Conservation (phyloP, 1,140 invertebrate genomes). For the Hydropsyche tenuis region DNA sequence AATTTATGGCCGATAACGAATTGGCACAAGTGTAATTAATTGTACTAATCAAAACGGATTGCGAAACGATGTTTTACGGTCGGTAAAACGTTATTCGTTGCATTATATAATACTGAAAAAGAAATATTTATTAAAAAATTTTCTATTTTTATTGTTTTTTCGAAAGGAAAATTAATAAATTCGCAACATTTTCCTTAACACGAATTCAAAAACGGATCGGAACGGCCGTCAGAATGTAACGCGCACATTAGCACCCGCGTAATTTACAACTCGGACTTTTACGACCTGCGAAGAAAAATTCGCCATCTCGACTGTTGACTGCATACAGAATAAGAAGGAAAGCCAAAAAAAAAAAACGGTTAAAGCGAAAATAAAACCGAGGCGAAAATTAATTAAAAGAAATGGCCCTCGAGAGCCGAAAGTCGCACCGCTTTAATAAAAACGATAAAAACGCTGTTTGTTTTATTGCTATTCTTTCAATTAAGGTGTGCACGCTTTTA, state of each 20-base stretch:
- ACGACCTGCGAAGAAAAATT: constrained; percentile 46
- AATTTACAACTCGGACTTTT: constrained; percentile 44
- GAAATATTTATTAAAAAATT: too few relatives aligned
- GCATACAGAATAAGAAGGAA: background rate
- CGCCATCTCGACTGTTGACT: background rate
- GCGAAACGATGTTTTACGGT: too few relatives aligned
- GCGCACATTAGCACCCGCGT: constrained; percentile 38
- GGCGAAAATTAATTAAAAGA: constrained; percentile 49
- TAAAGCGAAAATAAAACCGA: background rate
- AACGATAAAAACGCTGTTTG: constrained; percentile 45
- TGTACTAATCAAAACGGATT: too few relatives aligned
- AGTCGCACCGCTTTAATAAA: constrained; percentile 42
- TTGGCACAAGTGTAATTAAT: background rate
- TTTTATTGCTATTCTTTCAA: constrained; percentile 49
- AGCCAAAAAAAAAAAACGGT: background rate
- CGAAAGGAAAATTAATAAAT: too few relatives aligned
- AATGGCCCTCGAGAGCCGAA: constrained; percentile 35
- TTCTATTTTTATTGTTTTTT: too few relatives aligned
- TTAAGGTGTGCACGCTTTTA: constrained; percentile 46
- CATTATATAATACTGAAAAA: too few relatives aligned
- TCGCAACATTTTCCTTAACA: too few relatives aligned
- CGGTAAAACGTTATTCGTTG: too few relatives aligned
- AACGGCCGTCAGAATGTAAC: constrained; percentile 1
- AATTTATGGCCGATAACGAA: background rate
- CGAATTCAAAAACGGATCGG: background rate